phyloP scores from a whole-genome alignment of 2,888 invertebrate genomes.

The Pyrocoelia pectoralis region DNA sequence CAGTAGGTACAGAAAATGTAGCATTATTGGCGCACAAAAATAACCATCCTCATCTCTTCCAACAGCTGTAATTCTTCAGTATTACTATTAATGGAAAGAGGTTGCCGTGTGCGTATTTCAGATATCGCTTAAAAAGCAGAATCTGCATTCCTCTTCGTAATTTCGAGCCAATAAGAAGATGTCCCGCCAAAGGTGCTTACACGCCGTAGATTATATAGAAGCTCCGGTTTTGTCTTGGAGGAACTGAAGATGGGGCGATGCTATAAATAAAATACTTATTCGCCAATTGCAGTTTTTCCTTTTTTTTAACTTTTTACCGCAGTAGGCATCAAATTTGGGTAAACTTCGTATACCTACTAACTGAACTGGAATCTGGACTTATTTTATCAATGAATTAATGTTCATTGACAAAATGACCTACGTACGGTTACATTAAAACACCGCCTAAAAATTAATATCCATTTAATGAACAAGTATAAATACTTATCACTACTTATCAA shows the following conservation, averaged over 20 bases:
- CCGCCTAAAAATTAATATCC: too few species aligned
- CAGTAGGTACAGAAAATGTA: not conserved
- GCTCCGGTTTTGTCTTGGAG: not conserved
- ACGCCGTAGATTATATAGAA: slow-evolving; percentile 18
- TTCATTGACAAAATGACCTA: too few species aligned
- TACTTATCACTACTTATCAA: too few species aligned
- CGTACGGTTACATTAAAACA: too few species aligned
- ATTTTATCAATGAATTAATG: not conserved
- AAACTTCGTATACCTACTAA: not conserved
- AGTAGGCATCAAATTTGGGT: too few species aligned
- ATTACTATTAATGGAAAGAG: slow-evolving; percentile 20
- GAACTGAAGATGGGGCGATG: slow-evolving; percentile 7
- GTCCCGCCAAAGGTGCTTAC: slow-evolving; percentile 37
- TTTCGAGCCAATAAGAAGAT: slow-evolving; percentile 31
- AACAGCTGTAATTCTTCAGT: slow-evolving; percentile 18
- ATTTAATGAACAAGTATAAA: too few species aligned
- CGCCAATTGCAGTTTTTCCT: not conserved
- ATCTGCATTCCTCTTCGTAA: slow-evolving; percentile 34
- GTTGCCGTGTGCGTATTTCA: slow-evolving; percentile 30
- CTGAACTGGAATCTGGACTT: too few species aligned
- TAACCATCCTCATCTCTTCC: slow-evolving; percentile 12
- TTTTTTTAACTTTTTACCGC: not conserved
- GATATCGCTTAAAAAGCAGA: slow-evolving; percentile 34
- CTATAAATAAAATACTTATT: slow-evolving; percentile 1
- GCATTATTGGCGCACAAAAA: slow-evolving; percentile 7